Percentiles rank a stretch among this genome's conserved stretches.
Evolutionary conservation across 2,113 vertebrate species (phyloP).

Genomic region (Leptosomus discolor): DNA sequence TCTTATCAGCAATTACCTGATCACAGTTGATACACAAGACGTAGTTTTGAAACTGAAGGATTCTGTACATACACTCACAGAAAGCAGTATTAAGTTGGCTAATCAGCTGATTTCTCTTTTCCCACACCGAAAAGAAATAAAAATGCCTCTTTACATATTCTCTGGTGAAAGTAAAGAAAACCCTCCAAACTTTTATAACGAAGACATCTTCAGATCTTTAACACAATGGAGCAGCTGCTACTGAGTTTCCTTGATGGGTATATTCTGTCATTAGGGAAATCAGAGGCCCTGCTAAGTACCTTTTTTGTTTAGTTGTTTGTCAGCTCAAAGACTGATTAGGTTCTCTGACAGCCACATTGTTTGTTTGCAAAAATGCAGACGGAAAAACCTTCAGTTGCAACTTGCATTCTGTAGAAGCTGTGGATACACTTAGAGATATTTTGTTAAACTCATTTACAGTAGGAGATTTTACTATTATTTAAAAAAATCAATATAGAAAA

Average conservation of each 20-base stretch:
- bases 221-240: constrained; percentile 58
- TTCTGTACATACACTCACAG: neutral
- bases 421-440: neutral
- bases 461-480: constrained; percentile 1
- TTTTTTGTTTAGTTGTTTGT: constrained; percentile 64
- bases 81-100: constrained; percentile 19
- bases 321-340: constrained; percentile 62
- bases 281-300: constrained; percentile 61
- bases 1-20: neutral
- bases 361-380: constrained; percentile 47
- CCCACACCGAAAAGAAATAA: neutral
- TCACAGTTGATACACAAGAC: neutral
- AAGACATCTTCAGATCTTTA: constrained; percentile 56
- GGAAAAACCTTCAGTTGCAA: constrained; percentile 38
- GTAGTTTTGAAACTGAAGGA: constrained; percentile 2
- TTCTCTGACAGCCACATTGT: constrained; percentile 58
- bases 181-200: constrained; percentile 28
- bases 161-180: constrained; percentile 35
- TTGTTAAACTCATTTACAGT: neutral
- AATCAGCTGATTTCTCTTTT: neutral
- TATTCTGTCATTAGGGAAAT: constrained; percentile 69
- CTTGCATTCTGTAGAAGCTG: neutral
- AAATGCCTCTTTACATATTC: constrained; percentile 39
- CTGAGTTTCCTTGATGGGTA: constrained; percentile 50
- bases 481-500: neutral